Percentiles rank a stretch among this genome's conserved stretches.
Conservation (phyloP, 2,888 invertebrate genomes). For the Drosophila testacea region DNA sequence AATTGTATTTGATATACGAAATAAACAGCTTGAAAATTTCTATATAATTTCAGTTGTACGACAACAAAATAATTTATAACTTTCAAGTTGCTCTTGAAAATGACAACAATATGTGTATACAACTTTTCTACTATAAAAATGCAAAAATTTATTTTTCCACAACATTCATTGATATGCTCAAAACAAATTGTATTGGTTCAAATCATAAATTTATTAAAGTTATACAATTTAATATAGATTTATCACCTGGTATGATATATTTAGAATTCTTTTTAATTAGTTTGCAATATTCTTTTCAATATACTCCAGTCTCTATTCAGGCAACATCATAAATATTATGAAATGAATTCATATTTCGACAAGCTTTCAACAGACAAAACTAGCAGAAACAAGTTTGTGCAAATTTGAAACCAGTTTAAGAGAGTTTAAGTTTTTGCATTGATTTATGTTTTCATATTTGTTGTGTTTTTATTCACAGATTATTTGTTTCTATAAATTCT, state of each 20-base stretch:
- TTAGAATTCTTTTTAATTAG: constrained; percentile 2
- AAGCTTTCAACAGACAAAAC: constrained; percentile 14
- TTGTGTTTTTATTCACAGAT: constrained; percentile 8
- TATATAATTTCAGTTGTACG: neutral
- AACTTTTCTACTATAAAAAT: neutral
- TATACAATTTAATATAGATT: constrained; percentile 4
- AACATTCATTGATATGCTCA: neutral
- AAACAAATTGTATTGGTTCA: neutral
- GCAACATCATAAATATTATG: constrained; percentile 14
- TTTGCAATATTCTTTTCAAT: constrained; percentile 4
- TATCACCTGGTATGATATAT: constrained; percentile 13
- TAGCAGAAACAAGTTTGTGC: constrained; percentile 20
- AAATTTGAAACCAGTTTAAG: constrained; percentile 36
- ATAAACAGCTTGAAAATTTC: neutral
- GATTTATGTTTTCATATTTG: constrained; percentile 45
- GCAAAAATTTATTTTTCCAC: neutral
- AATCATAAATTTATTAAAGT: neutral
- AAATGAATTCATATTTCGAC: constrained; percentile 23
- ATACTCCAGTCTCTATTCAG: neutral
- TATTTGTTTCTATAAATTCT: constrained; percentile 28
- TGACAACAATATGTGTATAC: neutral
- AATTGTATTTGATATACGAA: neutral
- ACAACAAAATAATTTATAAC: neutral
- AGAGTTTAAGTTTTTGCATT: constrained; percentile 22
- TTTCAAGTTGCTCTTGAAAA: neutral